A percentile compares a stretch with the other conserved stretches of the same genome.
These are phyloP conservation scores for Matsumyia berberina DNA, from an alignment of 2,888 invertebrate species.

Conservation along the genomic window DNA sequence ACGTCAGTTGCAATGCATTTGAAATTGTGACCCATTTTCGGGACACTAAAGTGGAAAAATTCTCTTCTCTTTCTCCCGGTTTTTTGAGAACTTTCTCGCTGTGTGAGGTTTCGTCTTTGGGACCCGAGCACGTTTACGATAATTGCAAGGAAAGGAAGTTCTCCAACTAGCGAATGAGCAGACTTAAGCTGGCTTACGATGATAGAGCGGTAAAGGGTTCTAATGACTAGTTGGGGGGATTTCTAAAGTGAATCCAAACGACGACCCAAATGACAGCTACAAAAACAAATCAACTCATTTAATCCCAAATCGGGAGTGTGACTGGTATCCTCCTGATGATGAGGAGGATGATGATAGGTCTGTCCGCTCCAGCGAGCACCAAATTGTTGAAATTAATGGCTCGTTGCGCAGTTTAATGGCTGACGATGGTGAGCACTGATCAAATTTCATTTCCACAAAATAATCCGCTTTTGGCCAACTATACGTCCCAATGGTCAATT, in stretches of 20 bases:
- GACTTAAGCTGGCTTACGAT: too few species aligned
- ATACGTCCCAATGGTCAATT: constrained; percentile 22
- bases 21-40: constrained; percentile 20
- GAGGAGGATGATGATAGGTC: constrained; percentile 26
- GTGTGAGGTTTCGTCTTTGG: too few species aligned
- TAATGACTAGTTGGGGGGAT: too few species aligned
- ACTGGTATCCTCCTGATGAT: too few species aligned
- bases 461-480: constrained; percentile 45
- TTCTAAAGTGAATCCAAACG: too few species aligned
- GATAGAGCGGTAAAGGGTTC: too few species aligned
- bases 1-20: constrained; percentile 23
- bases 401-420: constrained; percentile 56
- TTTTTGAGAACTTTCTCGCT: too few species aligned
- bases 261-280: too few species aligned
- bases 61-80: too few species aligned
- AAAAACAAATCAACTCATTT: not conserved
- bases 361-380: constrained; percentile 30
- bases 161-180: too few species aligned
- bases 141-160: too few species aligned
- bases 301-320: not conserved
- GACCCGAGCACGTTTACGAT: too few species aligned
- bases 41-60: not conserved
- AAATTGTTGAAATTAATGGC: constrained; percentile 61
- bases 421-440: constrained; percentile 47
- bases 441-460: constrained; percentile 48